Evolutionary conservation across 2,797 vertebrate genomes (phyloP).

Genomic region (Gallinago stenura): DNA sequence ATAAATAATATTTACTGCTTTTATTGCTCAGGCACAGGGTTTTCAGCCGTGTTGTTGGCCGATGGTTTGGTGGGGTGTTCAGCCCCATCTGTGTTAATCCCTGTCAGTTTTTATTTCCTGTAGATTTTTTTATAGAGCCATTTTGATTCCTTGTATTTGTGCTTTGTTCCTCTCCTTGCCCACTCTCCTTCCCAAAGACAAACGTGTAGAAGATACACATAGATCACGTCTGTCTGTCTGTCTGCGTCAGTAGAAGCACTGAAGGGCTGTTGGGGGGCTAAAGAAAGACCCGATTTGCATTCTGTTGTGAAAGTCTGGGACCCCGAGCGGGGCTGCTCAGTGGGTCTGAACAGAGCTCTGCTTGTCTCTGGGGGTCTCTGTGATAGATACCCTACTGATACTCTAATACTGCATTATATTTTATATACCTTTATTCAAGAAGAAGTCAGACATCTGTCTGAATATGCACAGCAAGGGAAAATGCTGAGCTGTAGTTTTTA

Average conservation of each 20-base stretch:
- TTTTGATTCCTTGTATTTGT: neutral
- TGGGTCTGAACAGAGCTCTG: neutral
- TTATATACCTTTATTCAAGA: neutral
- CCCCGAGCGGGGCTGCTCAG: neutral
- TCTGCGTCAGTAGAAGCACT: neutral
- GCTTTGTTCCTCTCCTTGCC: neutral
- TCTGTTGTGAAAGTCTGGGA: neutral
- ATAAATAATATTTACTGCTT: neutral
- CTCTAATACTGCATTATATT: neutral
- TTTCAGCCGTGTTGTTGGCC: neutral
- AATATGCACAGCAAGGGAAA: neutral
- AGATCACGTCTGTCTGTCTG: neutral
- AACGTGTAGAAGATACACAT: neutral
- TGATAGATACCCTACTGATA: neutral
- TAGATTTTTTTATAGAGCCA: neutral
- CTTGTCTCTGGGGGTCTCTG: neutral
- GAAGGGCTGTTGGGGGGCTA: neutral
- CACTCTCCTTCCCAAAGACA: neutral
- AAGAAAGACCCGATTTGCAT: neutral
- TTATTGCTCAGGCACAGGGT: neutral
- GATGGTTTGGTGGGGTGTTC: neutral
- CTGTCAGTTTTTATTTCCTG: neutral
- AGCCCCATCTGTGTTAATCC: neutral
- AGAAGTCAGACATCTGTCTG: neutral
- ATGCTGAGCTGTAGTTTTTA: neutral